Conservation (phyloP, 2,113 vertebrate genomes). For the Amphilophus citrinellus region DNA sequence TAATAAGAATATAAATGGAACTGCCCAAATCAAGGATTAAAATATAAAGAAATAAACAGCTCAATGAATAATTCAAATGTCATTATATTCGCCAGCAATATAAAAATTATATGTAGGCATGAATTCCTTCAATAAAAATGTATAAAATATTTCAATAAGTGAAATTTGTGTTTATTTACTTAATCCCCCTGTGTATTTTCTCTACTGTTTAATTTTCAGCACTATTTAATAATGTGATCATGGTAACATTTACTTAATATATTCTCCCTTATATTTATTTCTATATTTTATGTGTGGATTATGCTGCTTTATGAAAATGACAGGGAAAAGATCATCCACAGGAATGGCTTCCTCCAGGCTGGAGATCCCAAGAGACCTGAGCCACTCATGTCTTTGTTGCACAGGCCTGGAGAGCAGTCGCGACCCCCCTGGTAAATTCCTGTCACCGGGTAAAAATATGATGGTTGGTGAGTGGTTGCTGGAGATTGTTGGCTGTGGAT, state of each 20-base stretch:
- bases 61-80: neutral
- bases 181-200: neutral
- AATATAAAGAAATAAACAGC: neutral
- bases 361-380: neutral
- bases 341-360: neutral
- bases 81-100: neutral
- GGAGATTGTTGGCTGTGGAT: neutral
- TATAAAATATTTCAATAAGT: neutral
- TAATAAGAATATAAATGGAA: neutral
- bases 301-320: neutral
- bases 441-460: neutral
- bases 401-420: too few species aligned
- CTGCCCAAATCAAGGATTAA: neutral
- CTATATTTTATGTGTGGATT: neutral
- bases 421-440: too few species aligned
- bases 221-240: neutral
- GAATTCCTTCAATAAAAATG: neutral
- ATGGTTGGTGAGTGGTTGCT: neutral
- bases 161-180: neutral
- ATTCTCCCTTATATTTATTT: neutral
- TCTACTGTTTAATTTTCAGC: neutral
- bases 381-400: neutral
- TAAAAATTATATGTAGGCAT: neutral
- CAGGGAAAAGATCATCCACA: neutral
- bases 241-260: neutral